Base-by-base conservation (phyloP, 2,888 invertebrate species). In the Melinaea menophilus region DNA sequence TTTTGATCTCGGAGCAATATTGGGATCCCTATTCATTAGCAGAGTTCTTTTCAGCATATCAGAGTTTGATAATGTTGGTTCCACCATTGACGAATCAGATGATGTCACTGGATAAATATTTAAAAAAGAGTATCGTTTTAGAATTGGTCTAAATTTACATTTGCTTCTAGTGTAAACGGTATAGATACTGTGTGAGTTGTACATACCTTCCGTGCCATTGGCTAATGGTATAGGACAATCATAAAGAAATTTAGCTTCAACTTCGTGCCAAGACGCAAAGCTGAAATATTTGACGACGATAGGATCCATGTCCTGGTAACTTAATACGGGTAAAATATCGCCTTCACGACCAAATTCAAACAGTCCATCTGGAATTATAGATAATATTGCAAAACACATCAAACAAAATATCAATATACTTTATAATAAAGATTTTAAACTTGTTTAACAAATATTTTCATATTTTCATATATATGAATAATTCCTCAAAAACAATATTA, bases 201-300 rank as follows among this genome's bases (percentile, higher is more conserved):
- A 11, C 72, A 75, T 75, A 88, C 88, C 75, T 66, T 81, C 76
- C 35, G 72, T 73, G 0, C 70, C 77, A 60, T 78, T 77, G 2
- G 70, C 76, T 4, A 77, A 78, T 1, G 86, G 81, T 55, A 80
- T 71, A 4, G 92, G 90, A 71, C 95, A 95, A 75, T 94, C 94
- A 71, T 93, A 95, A 60, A 92, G 91, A 89, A 95, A 94, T 74
- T 93, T 94, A 0, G 94, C 94, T 71, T 93, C 92, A 0, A 93
- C 92, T 0, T 91, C 90, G 4, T 90, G 91, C 93, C 94, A 95
- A 0, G 94, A 91, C 12, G 94, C 93, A 69, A 95, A 95, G 76
- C 94, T 94, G 64, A 95, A 92, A 75, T 92, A 94, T 69, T 90
- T 91, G 13, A 95, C 85, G 0, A 88, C 86, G n/a, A 95, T 76